Percentiles rank a stretch among this genome's conserved stretches.
phyloP scores from a whole-genome alignment of 2,113 vertebrate genomes.

The Bombycilla garrulus region DNA sequence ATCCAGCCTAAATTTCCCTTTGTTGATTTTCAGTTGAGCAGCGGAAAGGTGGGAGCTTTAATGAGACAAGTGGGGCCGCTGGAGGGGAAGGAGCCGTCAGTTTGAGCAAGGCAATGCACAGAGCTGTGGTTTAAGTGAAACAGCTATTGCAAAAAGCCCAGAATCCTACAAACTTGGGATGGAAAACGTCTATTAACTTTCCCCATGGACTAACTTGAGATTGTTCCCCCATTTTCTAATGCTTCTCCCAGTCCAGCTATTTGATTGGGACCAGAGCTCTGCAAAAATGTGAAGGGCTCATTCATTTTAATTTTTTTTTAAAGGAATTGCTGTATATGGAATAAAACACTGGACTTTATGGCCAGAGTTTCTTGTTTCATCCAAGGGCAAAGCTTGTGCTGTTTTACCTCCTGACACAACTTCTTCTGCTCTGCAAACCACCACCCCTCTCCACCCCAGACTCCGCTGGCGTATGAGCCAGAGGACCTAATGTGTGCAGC shows the following conservation, averaged over 20 bases:
- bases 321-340: neutral
- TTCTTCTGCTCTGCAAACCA: neutral
- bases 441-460: neutral
- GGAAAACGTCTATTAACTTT: constrained; percentile 51
- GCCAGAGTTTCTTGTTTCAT: neutral
- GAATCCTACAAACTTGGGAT: constrained; percentile 31
- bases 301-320: neutral
- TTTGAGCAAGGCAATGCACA: constrained; percentile 45
- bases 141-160: neutral
- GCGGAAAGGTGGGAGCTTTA: constrained; percentile 65
- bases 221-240: constrained; percentile 44
- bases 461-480: neutral
- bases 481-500: fast-evolving
- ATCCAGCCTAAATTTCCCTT: constrained; percentile 55
- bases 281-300: neutral
- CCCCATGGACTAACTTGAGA: constrained; percentile 12
- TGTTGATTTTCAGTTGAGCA: constrained; percentile 54
- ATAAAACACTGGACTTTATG: neutral
- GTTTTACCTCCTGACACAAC: neutral
- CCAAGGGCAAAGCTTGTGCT: neutral
- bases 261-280: constrained; percentile 54
- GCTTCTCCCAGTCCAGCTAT: constrained; percentile 44
- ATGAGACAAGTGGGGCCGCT: constrained; percentile 45
- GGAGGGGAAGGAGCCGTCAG: constrained; percentile 55
- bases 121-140: constrained; percentile 33